These are phyloP conservation scores for Prionailurus viverrinus DNA, from an alignment of 2,113 vertebrate species.

Conservation along the genomic window DNA sequence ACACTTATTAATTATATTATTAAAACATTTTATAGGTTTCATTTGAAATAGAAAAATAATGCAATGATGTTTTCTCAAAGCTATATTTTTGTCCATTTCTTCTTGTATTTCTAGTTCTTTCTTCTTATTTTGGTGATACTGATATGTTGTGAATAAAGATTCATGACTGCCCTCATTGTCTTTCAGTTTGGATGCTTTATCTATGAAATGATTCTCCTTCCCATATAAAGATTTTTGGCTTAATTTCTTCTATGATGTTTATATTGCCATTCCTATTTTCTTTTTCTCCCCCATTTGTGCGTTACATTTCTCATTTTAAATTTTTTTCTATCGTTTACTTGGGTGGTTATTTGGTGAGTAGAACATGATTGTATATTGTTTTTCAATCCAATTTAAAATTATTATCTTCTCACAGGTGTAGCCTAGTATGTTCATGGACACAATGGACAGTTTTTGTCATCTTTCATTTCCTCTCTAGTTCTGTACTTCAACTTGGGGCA, in stretches of 20 bases:
- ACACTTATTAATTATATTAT: not conserved
- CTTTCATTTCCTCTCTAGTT: not conserved
- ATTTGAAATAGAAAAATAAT: not conserved
- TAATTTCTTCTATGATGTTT: not conserved
- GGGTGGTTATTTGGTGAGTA: not conserved
- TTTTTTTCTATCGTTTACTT: not conserved
- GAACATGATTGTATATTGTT: not conserved
- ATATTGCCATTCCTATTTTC: not conserved
- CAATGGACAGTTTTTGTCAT: not conserved
- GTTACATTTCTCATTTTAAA: not conserved
- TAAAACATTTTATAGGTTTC: not conserved
- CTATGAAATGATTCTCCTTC: not conserved
- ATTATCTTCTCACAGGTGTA: not conserved
- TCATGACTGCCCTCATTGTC: not conserved
- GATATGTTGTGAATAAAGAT: not conserved
- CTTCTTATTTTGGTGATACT: not conserved
- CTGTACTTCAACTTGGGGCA: not conserved
- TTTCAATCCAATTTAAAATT: not conserved
- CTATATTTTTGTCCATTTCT: not conserved
- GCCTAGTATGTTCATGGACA: not conserved
- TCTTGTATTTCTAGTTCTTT: not conserved
- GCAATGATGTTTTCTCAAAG: not conserved
- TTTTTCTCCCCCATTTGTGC: not conserved
- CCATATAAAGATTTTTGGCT: not conserved
- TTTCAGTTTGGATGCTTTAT: not conserved